Conservation (phyloP, 1,140 invertebrate genomes). For the Adoxophyes honmai region DNA sequence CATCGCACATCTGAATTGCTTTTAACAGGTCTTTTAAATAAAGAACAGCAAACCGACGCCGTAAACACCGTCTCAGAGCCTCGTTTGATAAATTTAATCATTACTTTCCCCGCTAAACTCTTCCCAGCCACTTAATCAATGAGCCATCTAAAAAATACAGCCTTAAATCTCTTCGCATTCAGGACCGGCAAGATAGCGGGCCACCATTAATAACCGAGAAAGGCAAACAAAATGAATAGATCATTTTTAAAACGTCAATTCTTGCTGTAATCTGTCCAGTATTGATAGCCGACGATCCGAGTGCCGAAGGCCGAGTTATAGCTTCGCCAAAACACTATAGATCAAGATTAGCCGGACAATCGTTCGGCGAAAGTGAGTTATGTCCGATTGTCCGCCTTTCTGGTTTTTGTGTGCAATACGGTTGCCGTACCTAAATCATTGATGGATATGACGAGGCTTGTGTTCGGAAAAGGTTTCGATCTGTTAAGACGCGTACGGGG, state of each 20-base stretch:
- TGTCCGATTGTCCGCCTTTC: not conserved
- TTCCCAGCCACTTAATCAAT: not conserved
- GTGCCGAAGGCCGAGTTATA: slow-evolving; percentile 4
- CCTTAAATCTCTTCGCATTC: slow-evolving; percentile 23
- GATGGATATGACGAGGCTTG: no score
- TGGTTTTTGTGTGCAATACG: no score
- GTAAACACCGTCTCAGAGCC: no score
- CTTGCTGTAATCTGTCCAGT: not conserved
- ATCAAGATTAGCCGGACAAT: slow-evolving; percentile 6
- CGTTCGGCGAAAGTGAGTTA: slow-evolving; percentile 2
- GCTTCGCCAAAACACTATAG: not conserved
- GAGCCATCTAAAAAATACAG: not conserved
- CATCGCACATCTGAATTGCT: no score
- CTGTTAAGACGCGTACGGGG: no score
- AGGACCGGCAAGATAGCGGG: slow-evolving; percentile 28
- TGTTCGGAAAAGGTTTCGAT: no score
- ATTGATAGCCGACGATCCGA: slow-evolving; percentile 11
- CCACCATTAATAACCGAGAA: slow-evolving; percentile 24
- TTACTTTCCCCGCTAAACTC: not conserved
- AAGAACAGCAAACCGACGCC: no score
- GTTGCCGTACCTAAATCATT: no score
- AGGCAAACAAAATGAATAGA: slow-evolving; percentile 33
- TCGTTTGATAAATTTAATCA: not conserved
- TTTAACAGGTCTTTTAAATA: no score
- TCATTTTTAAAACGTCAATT: slow-evolving; percentile 29